A percentile compares a stretch with the other conserved stretches of the same genome.
These are phyloP conservation scores for Lasioglossum zephyrum DNA, from an alignment of 2,888 invertebrate genomes.

Conservation along the genomic window DNA sequence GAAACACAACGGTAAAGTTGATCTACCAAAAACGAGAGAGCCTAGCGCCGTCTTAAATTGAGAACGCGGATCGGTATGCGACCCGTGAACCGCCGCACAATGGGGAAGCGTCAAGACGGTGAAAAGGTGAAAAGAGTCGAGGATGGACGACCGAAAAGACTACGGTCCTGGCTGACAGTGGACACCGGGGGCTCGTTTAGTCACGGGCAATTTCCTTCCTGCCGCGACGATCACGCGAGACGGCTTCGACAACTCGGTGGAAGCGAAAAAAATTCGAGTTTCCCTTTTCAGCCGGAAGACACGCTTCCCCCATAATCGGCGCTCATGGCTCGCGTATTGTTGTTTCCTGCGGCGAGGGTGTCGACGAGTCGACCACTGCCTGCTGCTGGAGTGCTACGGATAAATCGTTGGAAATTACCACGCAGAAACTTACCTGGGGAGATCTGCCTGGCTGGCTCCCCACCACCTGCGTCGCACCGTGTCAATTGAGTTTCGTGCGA, in stretches of 20 bases:
- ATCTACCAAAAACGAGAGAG: neutral
- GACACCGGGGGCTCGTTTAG: constrained; percentile 57
- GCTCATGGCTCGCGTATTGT: constrained; percentile 62
- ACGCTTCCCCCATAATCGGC: constrained; percentile 61
- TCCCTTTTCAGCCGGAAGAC: constrained; percentile 55
- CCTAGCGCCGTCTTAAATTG: constrained; percentile 10
- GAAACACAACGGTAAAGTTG: neutral
- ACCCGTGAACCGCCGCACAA: constrained; percentile 31
- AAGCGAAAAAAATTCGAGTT: constrained; percentile 65
- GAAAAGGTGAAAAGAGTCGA: constrained; percentile 20
- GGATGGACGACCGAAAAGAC: constrained; percentile 29
- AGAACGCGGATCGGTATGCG: constrained; percentile 40
- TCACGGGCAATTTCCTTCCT: constrained; percentile 66
- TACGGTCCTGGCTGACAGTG: constrained; percentile 34
- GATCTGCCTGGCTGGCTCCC: neutral
- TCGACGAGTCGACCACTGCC: constrained; percentile 11
- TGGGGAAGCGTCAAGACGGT: constrained; percentile 32
- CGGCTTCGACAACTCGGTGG: constrained; percentile 34
- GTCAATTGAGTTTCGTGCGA: constrained; percentile 73
- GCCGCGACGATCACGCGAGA: constrained; percentile 8
- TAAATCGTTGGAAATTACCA: constrained; percentile 65
- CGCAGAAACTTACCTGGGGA: constrained; percentile 16
- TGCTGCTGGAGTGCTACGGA: constrained; percentile 54
- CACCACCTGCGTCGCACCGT: constrained; percentile 24
- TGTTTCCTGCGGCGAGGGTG: constrained; percentile 55